Evolutionary conservation across 2,797 vertebrate genomes (phyloP), one percentile per base, ranked within the genome.

Genomic region (Florisuga fusca): DNA sequence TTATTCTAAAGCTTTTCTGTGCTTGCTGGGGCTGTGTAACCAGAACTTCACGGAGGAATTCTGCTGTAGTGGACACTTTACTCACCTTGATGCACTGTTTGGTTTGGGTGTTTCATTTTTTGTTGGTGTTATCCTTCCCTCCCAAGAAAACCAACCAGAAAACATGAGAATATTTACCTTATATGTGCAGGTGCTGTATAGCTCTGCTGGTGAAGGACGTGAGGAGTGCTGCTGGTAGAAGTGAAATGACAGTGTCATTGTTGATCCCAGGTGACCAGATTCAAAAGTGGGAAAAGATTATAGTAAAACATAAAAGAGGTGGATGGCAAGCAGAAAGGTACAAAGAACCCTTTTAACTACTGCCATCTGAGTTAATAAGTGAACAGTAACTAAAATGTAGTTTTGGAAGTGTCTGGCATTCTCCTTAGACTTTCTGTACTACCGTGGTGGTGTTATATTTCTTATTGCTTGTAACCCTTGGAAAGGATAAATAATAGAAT

Each of bases 1-100:
- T 83, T 75, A 31, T n/a, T 91, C 16, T 77, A 6, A 17, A 62
- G 8, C 7, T 51, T 3, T 41, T 82, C 51, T 51, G 22, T 55
- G 17, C 43, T 80, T 50, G 10, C 19, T 57, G 0, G 43, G 13
- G 10, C 19, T 57, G 0, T 46, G 13, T 51, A 74, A 43, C 17
- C 9, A 43, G 50, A 75, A 43, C 15, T 3, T 1, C 19, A 57
- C 17, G 12, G 50, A 82, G 12, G 15, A 58, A 16, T 54, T 78
- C 1, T 1, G 10, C 21, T 23, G 25, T 27, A 27, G 15, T 5
- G 38, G 20, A 78, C 13, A 10, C 21, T 76, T 88, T 25, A 16
- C 18, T 55, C 51, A 4, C 8, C 46, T 61, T 59, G 19, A 12
- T 36, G 20, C 17, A 5, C 7, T 9, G 3, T 31, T 8, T 10